phyloP scores from a whole-genome alignment of 2,797 vertebrate species.

The Otolemur crassicaudatus region DNA sequence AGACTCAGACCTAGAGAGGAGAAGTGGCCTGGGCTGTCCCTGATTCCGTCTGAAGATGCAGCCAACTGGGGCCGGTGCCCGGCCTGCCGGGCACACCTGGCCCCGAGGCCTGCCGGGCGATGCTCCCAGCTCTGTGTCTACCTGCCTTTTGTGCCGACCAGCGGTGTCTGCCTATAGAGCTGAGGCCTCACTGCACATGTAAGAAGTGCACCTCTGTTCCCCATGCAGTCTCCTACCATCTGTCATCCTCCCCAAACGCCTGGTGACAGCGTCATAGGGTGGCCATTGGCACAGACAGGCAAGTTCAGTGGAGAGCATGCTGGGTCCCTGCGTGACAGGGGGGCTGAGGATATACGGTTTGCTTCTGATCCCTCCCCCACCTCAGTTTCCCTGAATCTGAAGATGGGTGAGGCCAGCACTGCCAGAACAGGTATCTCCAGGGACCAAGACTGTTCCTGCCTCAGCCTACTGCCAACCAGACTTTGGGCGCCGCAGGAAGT shows the following conservation, averaged over 20 bases:
- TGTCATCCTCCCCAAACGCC: fast-evolving
- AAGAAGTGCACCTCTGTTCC: fast-evolving
- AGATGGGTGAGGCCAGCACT: fast-evolving
- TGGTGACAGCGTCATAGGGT: neutral
- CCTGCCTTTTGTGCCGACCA: fast-evolving
- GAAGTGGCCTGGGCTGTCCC: no score
- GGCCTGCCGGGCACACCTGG: fast-evolving
- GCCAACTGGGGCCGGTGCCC: fast-evolving
- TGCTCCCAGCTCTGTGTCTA: fast-evolving
- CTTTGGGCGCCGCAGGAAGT: neutral
- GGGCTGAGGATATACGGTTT: fast-evolving
- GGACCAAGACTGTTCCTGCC: fast-evolving
- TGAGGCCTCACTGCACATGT: fast-evolving
- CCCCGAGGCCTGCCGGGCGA: fast-evolving
- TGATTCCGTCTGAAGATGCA: fast-evolving
- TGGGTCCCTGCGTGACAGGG: fast-evolving
- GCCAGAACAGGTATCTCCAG: fast-evolving
- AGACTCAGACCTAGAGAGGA: no score
- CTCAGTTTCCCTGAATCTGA: neutral
- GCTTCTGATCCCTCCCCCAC: no score
- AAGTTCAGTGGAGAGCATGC: neutral
- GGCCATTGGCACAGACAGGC: neutral
- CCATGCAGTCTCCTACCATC: fast-evolving
- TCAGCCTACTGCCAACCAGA: fast-evolving
- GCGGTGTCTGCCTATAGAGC: fast-evolving